These are phyloP conservation scores for Yasuhikotakia modesta DNA, from an alignment of 2,797 vertebrate genomes.

Conservation along the genomic window DNA sequence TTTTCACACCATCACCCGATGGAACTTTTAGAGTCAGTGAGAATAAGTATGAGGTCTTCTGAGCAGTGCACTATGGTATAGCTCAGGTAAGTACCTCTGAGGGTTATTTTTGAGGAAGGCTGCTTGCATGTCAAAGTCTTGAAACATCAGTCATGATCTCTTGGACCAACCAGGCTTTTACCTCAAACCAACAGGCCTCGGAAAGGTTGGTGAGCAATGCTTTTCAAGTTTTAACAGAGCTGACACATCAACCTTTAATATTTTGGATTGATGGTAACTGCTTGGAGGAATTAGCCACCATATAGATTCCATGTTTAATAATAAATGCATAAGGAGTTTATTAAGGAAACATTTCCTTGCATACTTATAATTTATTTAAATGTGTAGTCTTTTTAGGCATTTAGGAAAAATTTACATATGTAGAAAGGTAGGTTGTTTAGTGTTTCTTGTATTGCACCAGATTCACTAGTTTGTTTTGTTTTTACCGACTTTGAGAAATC, in stretches of 20 bases:
- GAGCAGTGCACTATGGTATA: conserved; percentile 67
- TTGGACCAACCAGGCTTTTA: conserved; percentile 86
- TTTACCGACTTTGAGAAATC: conserved; percentile 74
- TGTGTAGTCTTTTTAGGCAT: neutral
- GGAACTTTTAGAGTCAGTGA: conserved; percentile 46
- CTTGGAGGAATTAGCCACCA: conserved; percentile 71
- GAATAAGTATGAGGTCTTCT: conserved; percentile 85
- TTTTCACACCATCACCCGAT: neutral
- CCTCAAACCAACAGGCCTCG: conserved; percentile 88
- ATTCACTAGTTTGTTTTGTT: conserved; percentile 76
- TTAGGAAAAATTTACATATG: neutral
- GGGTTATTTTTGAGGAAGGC: conserved; percentile 10
- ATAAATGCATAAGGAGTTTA: neutral
- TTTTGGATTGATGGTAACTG: conserved; percentile 89
- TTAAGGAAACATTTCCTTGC: neutral
- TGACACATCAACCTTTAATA: conserved; percentile 85
- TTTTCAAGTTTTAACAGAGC: conserved; percentile 73
- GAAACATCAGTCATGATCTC: conserved; percentile 79
- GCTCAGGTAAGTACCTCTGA: conserved; percentile 85
- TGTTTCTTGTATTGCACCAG: conserved; percentile 75
- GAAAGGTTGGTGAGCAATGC: conserved; percentile 85
- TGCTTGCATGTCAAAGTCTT: conserved; percentile 72
- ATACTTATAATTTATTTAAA: neutral
- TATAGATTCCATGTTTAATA: neutral
- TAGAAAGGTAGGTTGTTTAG: conserved; percentile 89